A percentile compares a stretch with the other conserved stretches of the same genome.
Evolutionary conservation across 2,797 vertebrate genomes (phyloP).

Genomic region (Amazona ochrocephala): DNA sequence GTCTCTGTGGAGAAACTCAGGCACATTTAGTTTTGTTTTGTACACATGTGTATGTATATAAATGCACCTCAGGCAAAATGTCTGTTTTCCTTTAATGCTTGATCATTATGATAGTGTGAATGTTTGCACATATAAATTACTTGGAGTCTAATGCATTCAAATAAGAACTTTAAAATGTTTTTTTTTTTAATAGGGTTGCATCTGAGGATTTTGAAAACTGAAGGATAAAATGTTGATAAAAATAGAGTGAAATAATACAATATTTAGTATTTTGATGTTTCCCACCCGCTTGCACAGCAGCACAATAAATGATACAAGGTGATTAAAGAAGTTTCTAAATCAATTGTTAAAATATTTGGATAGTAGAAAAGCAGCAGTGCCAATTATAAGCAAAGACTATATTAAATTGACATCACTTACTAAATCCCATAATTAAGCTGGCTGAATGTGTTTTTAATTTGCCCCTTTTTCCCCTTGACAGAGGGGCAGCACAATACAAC

Average conservation of each 20-base stretch:
- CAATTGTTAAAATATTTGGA: neutral
- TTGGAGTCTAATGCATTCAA: neutral
- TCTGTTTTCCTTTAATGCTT: constrained; percentile 20
- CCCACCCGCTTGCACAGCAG: neutral
- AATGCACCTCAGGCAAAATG: constrained; percentile 33
- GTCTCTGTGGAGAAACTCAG: neutral
- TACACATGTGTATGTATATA: constrained; percentile 2
- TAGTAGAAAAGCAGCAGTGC: neutral
- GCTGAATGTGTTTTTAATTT: neutral
- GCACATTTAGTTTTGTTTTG: neutral
- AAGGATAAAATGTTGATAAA: neutral
- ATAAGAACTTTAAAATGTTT: neutral
- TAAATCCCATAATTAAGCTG: neutral
- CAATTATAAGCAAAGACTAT: neutral
- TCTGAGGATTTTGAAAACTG: neutral
- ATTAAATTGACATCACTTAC: neutral
- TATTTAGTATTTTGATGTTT: neutral
- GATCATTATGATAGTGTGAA: neutral
- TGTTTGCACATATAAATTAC: neutral
- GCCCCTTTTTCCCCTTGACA: neutral
- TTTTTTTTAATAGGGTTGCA: neutral
- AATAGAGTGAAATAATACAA: neutral
- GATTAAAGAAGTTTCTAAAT: neutral
- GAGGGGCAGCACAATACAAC: neutral
- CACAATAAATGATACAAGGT: neutral